Percentiles rank a stretch among this genome's conserved stretches.
Evolutionary conservation across 2,888 invertebrate genomes (phyloP).

Genomic region (Melinopterus prodromus): DNA sequence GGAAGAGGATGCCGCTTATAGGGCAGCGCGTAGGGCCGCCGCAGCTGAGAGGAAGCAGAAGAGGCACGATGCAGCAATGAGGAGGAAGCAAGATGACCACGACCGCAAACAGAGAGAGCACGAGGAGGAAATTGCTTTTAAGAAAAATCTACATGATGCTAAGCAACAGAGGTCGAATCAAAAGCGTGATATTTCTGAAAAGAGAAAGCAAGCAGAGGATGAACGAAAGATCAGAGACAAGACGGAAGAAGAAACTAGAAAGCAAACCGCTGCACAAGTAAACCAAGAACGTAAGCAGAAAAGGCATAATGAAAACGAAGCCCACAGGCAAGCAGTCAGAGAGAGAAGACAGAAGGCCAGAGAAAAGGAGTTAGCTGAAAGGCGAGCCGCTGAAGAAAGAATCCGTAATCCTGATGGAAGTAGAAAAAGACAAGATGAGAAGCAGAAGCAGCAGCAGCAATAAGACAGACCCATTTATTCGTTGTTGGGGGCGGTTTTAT

Average conservation of each 20-base stretch:
- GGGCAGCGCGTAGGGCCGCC: background rate
- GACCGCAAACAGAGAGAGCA: background rate
- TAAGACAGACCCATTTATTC: background rate
- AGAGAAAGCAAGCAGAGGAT: background rate
- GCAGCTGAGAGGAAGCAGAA: background rate
- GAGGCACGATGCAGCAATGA: background rate
- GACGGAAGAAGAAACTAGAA: background rate
- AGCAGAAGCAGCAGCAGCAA: background rate
- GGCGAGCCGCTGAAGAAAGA: background rate
- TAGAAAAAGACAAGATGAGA: background rate
- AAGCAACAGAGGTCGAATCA: background rate
- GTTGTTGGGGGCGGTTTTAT: background rate
- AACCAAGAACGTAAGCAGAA: background rate
- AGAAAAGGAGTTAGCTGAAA: background rate
- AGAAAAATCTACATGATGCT: background rate
- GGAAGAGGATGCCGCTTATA: background rate
- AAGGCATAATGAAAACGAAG: background rate
- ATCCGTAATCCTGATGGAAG: background rate
- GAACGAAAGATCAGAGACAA: background rate
- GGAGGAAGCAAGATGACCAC: background rate
- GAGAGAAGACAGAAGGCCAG: background rate
- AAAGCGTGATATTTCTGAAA: background rate
- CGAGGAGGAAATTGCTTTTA: background rate
- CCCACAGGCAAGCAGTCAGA: background rate
- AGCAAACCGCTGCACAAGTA: background rate